These are phyloP conservation scores for Scomberomorus guttatus DNA, from an alignment of 2,797 vertebrate species.

Conservation along the genomic window DNA sequence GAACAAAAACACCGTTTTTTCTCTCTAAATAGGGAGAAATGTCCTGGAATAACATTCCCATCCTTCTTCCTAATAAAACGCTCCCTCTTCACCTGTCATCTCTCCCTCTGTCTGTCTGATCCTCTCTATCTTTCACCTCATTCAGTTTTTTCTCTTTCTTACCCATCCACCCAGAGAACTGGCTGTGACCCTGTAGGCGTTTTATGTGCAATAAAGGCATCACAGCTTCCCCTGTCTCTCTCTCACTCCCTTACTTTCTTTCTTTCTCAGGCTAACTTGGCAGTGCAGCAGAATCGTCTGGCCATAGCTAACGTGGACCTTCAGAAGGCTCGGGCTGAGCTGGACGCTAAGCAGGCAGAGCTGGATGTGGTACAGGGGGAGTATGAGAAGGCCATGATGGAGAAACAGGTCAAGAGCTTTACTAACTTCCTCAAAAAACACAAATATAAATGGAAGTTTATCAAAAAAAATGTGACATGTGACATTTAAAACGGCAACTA, in stretches of 20 bases:
- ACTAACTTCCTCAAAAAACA: neutral
- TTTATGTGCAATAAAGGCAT: constrained; percentile 25
- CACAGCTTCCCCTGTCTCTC: neutral
- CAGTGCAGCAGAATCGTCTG: constrained; percentile 91
- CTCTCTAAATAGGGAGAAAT: neutral
- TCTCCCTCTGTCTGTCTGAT: neutral
- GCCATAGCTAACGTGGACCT: constrained; percentile 90
- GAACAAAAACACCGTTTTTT: neutral
- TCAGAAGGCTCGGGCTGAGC: constrained; percentile 92
- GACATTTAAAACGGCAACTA: neutral
- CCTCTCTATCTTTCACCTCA: neutral
- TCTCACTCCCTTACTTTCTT: neutral
- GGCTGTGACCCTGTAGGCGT: neutral
- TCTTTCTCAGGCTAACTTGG: constrained; percentile 91
- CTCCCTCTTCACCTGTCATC: neutral
- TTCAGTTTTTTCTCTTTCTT: neutral
- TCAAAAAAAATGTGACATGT: neutral
- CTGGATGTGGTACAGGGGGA: constrained; percentile 92
- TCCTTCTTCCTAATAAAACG: neutral
- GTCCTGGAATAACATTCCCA: neutral
- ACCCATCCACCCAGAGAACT: constrained; percentile 2
- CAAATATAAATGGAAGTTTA: neutral
- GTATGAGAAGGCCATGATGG: constrained; percentile 92
- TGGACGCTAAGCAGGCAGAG: constrained; percentile 93
- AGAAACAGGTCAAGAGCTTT: constrained; percentile 91